phyloP scores from a whole-genome alignment of 1,140 invertebrate species.

The Polypedilum vanderplanki region DNA sequence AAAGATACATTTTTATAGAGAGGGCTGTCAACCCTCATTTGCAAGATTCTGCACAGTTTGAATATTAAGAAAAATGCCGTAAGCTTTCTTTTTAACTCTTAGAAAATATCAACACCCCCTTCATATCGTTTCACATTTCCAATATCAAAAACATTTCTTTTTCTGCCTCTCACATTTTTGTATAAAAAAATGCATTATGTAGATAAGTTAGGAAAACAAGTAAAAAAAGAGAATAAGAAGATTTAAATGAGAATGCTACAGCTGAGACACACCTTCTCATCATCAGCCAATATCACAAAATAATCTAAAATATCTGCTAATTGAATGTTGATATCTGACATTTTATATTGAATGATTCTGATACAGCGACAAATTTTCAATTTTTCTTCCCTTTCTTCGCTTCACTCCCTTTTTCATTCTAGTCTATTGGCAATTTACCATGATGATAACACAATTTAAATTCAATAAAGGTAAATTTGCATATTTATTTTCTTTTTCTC shows the following conservation, averaged over 20 bases:
- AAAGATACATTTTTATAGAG: conserved; percentile 24
- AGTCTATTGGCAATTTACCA: neutral
- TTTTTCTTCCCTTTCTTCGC: neutral
- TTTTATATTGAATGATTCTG: neutral
- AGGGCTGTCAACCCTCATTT: conserved; percentile 24
- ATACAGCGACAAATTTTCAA: conserved; percentile 5
- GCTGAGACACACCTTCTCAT: neutral
- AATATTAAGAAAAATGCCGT: neutral
- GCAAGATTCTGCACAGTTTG: neutral
- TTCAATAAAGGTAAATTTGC: conserved; percentile 26
- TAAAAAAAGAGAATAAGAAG: conserved; percentile 2
- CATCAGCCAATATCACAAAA: conserved; percentile 11
- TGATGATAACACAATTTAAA: conserved; percentile 22
- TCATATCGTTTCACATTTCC: neutral
- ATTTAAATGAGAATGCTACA: neutral
- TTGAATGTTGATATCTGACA: conserved; percentile 26
- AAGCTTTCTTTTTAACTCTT: neutral
- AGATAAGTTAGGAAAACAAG: neutral
- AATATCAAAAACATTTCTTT: neutral
- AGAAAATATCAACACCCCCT: neutral
- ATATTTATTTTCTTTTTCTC: conserved; percentile 14
- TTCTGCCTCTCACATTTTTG: neutral
- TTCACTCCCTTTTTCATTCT: neutral
- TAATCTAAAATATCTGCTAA: conserved; percentile 27
- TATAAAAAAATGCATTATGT: neutral